These are phyloP conservation scores for Rhynchonema sp. DNA, from an alignment of 2,888 invertebrate species.

Conservation along the genomic window DNA sequence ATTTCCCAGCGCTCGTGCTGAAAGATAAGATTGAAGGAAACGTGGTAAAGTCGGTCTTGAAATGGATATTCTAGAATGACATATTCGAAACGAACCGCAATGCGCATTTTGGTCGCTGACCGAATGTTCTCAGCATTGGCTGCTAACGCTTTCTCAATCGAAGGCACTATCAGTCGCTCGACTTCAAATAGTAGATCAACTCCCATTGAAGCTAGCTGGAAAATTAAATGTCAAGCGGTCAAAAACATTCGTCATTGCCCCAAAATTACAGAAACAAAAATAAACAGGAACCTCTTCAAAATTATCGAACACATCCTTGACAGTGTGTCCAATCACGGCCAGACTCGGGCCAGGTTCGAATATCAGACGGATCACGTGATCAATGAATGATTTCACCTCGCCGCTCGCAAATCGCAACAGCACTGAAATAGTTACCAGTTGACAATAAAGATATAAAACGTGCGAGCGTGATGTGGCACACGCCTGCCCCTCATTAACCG, in stretches of 20 bases:
- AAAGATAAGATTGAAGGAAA: constrained; percentile 40
- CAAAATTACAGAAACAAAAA: not conserved
- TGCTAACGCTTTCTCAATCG: constrained; percentile 50
- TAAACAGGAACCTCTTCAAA: not conserved
- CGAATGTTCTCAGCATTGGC: constrained; percentile 58
- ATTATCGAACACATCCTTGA: not conserved
- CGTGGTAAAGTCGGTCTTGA: constrained; percentile 45
- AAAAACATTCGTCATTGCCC: not conserved
- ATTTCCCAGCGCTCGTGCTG: constrained; percentile 66
- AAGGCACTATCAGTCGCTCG: constrained; percentile 56
- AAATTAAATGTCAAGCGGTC: not conserved
- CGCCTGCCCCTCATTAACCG: too few species aligned
- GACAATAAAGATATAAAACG: too few species aligned
- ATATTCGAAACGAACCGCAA: constrained; percentile 26
- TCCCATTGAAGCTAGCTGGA: constrained; percentile 42
- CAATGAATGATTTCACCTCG: constrained; percentile 19
- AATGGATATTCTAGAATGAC: constrained; percentile 58
- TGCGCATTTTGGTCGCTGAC: constrained; percentile 51
- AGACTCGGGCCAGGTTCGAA: constrained; percentile 11
- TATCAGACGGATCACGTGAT: constrained; percentile 20
- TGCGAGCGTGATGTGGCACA: too few species aligned
- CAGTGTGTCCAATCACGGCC: constrained; percentile 5
- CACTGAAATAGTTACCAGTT: too few species aligned
- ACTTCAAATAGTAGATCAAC: constrained; percentile 73
- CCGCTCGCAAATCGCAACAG: constrained; percentile 16